These are phyloP conservation scores for Cliona cf. orientalis DNA, from an alignment of 37 sponge, comb jelly and placozoan species.

Conservation along the genomic window DNA sequence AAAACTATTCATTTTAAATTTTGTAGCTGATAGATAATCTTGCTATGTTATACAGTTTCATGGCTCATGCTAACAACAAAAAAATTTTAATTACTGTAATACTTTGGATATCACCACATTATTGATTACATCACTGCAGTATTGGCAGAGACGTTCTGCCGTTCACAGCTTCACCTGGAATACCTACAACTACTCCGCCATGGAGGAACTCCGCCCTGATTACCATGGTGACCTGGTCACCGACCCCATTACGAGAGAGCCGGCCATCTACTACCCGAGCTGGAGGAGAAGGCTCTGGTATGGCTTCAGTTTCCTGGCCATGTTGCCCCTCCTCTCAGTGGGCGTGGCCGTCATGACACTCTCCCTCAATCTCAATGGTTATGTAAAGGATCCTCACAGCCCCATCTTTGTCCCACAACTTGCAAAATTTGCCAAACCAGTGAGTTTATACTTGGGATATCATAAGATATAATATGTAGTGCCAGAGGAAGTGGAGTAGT, in stretches of 20 bases:
- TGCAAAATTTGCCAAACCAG: slow-evolving; percentile 70
- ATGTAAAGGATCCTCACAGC: slow-evolving; percentile 62
- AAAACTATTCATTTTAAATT: too few relatives aligned
- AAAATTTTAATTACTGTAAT: too few relatives aligned
- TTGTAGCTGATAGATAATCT: too few relatives aligned
- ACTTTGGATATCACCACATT: too few relatives aligned
- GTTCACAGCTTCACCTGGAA: slow-evolving; percentile 68
- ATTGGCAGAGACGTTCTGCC: slow-evolving; percentile 57
- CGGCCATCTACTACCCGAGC: slow-evolving; percentile 36
- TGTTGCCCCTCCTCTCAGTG: slow-evolving; percentile 54
- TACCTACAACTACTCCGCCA: slow-evolving; percentile 48
- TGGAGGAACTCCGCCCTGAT: slow-evolving; percentile 47
- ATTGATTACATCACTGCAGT: slow-evolving; percentile 21
- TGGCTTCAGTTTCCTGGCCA: slow-evolving; percentile 59
- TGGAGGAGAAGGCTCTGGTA: slow-evolving; percentile 68
- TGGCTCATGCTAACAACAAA: too few relatives aligned
- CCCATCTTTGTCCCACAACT: slow-evolving; percentile 66
- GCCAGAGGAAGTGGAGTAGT: neutral
- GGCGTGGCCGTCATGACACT: slow-evolving; percentile 76
- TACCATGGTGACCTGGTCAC: slow-evolving; percentile 38
- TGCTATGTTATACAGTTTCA: too few relatives aligned
- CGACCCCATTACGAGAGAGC: slow-evolving; percentile 55
- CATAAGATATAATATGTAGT: too few relatives aligned
- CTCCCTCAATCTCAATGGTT: slow-evolving; percentile 81
- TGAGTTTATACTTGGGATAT: slow-evolving; percentile 24